These are phyloP conservation scores for Formica aserva DNA, from an alignment of 2,888 invertebrate genomes.

Conservation along the genomic window DNA sequence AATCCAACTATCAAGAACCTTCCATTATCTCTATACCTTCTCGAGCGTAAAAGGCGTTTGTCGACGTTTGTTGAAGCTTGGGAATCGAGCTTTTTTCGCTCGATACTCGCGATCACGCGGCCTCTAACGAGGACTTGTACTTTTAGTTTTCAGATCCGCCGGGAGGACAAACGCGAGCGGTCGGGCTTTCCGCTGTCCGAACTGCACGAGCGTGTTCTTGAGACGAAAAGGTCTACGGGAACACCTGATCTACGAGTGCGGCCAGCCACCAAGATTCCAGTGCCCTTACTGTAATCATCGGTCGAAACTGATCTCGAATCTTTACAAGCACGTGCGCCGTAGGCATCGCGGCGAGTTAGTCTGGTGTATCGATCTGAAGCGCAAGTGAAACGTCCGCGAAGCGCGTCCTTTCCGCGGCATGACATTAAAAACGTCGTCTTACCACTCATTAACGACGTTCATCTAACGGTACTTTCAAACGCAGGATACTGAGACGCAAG, in stretches of 20 bases:
- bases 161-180: neutral
- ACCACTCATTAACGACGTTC: neutral
- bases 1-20: neutral
- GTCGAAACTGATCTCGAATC: conserved; percentile 77
- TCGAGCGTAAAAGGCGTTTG: neutral
- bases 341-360: conserved; percentile 75
- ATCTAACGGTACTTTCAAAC: neutral
- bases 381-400: conserved; percentile 14
- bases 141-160: conserved; percentile 57
- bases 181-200: conserved; percentile 52
- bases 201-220: conserved; percentile 55
- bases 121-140: conserved; percentile 50
- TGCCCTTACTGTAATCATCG: conserved; percentile 67
- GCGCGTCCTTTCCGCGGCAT: neutral
- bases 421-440: neutral
- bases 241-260: conserved; percentile 74
- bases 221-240: conserved; percentile 62
- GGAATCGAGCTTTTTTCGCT: neutral
- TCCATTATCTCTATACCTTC: neutral
- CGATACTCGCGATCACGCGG: neutral
- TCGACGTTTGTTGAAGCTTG: neutral
- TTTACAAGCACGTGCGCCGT: conserved; percentile 80
- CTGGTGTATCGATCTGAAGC: conserved; percentile 55
- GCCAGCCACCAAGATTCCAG: conserved; percentile 71
- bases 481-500: neutral